These are phyloP conservation scores for Morpho achilles DNA, from an alignment of 2,888 invertebrate species.

Conservation along the genomic window DNA sequence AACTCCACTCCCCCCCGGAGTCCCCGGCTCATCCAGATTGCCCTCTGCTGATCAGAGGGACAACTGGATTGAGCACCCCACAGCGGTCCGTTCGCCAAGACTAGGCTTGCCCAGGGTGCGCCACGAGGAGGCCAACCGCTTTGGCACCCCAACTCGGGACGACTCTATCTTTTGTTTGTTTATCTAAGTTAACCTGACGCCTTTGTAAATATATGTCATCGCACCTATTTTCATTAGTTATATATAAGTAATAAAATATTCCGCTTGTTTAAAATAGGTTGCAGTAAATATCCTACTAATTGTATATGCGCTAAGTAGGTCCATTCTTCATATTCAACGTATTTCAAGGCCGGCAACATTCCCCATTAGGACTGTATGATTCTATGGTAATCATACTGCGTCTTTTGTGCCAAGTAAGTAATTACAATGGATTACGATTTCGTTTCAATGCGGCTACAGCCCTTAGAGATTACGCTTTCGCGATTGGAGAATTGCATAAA, in stretches of 20 bases:
- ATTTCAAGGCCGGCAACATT: constrained; percentile 48
- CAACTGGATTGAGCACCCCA: too few relatives aligned
- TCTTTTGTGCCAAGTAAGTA: constrained; percentile 16
- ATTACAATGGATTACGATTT: constrained; percentile 22
- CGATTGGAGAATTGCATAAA: constrained; percentile 17
- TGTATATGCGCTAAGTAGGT: background rate
- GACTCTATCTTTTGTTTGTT: too few relatives aligned
- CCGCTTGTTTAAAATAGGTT: constrained; percentile 7
- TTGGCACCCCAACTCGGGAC: too few relatives aligned
- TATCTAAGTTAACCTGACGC: too few relatives aligned
- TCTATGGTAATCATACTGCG: constrained; percentile 47
- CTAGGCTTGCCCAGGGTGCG: too few relatives aligned
- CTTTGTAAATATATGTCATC: background rate
- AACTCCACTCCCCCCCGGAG: too few relatives aligned
- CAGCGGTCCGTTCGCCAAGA: too few relatives aligned
- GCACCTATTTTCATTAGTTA: background rate
- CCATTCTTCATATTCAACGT: constrained; percentile 16
- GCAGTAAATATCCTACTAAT: constrained; percentile 8
- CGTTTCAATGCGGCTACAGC: constrained; percentile 13
- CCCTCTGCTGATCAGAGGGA: too few relatives aligned
- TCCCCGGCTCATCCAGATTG: too few relatives aligned
- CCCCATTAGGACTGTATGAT: constrained; percentile 51
- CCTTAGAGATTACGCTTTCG: constrained; percentile 19
- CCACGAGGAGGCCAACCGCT: too few relatives aligned
- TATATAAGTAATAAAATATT: background rate